Conservation (phyloP, 1,140 invertebrate species). For the Amphibalanus amphitrite region DNA sequence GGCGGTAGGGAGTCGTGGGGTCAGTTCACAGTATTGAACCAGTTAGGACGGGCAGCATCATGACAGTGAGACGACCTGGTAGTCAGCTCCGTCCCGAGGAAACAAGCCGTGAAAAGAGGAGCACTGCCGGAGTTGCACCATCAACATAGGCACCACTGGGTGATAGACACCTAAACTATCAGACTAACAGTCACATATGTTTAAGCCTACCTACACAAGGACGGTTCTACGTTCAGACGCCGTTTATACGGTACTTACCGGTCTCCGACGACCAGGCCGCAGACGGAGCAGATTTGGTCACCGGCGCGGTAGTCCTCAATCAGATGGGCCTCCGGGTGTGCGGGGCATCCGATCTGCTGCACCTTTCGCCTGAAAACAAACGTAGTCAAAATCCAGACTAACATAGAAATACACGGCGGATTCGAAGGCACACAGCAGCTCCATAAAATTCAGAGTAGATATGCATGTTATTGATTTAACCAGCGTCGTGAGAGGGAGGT, state of each 20-base stretch:
- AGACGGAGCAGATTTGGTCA: slow-evolving; percentile 97
- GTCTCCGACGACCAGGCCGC: slow-evolving; percentile 96
- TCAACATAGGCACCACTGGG: neutral
- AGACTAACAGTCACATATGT: neutral
- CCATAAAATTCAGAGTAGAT: too few relatives aligned
- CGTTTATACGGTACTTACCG: slow-evolving; percentile 40
- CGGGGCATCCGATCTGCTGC: slow-evolving; percentile 52
- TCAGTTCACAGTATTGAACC: too few relatives aligned
- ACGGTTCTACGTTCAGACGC: neutral
- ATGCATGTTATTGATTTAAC: too few relatives aligned
- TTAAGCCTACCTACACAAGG: neutral
- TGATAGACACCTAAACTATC: neutral
- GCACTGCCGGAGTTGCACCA: neutral
- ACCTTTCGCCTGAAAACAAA: neutral
- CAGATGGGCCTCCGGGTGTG: slow-evolving; percentile 85
- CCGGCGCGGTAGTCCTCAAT: slow-evolving; percentile 98
- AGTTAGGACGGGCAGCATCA: too few relatives aligned
- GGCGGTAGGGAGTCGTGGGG: neutral
- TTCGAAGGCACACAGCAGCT: too few relatives aligned
- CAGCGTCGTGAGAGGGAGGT: too few relatives aligned
- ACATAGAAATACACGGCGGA: too few relatives aligned
- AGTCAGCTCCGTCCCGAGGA: too few relatives aligned
- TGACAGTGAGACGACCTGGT: too few relatives aligned
- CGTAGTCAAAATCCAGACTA: too few relatives aligned
- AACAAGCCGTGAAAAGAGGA: too few relatives aligned